Evolutionary conservation across 2,888 invertebrate species (phyloP), one percentile per base, ranked within the genome.

Genomic region (Pristionchus entomophagus): DNA sequence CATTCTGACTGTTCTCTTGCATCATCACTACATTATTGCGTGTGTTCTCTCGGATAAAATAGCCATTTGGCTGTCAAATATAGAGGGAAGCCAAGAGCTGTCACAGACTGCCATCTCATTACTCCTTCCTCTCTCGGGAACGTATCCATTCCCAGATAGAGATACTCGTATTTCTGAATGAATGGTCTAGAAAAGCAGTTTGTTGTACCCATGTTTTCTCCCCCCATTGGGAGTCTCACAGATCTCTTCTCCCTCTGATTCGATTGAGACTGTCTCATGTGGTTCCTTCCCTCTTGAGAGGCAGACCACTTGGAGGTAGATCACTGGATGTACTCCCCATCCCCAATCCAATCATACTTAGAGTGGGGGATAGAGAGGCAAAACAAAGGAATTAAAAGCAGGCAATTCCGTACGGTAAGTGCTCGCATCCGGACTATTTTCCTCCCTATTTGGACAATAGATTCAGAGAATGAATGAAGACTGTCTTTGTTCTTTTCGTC

Each of bases 1-100:
- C 73, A 73, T 69, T 41, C 26, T 32, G 73, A 73, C 32, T 73
- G 73, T 26, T 73, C n/a, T 45, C 41, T 73, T 73, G 41, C 73
- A 73, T 73, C 41, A 41, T 73, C 73, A 73, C 73, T 73, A 73
- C 19, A 26, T 65, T 32, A 22, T 65, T 22, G 22, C 29, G 29
- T 14, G 26, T 59, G 19, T 35, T 19, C 65, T 38, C 35, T 17
- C 65, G 65, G 65, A 65, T 65, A 65, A 65, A 65, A n/a, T n/a
- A 35, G 65, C 35, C 35, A 65, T 65, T 65, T 19, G 35, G 65
- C 65, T 65, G 65, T 38, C 65, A 65, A 32, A 32, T 65, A 1
- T 29, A 59, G 59, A 59, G 59, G 32, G 56, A 26, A n/a, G n/a
- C n/a, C n/a, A 10, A 56, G 22, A 29, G 65, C 65, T 65, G 65